Evolutionary conservation across 2,113 vertebrate species (phyloP).

Genomic region (Alaudala cheleensis): DNA sequence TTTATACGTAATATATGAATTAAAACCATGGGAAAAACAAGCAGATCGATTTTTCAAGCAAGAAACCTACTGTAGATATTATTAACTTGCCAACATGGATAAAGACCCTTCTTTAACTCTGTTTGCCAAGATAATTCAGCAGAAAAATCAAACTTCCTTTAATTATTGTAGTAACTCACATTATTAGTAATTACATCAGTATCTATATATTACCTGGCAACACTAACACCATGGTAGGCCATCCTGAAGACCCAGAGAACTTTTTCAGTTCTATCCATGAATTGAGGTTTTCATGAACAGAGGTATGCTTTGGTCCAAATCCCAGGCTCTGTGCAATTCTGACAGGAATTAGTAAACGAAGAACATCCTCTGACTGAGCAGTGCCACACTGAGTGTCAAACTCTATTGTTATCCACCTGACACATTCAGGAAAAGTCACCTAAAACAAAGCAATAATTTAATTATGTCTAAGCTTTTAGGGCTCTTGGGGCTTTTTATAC

Average conservation of each 20-base stretch:
- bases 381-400: conserved; percentile 97
- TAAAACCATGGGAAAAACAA: neutral
- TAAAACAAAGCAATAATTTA: conserved; percentile 38
- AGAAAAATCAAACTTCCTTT: neutral
- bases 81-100: neutral
- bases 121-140: neutral
- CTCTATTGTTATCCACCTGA: conserved; percentile 95
- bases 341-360: conserved; percentile 92
- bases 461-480: neutral
- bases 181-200: neutral
- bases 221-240: conserved; percentile 93
- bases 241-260: conserved; percentile 92
- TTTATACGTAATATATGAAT: neutral
- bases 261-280: conserved; percentile 97
- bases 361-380: conserved; percentile 93
- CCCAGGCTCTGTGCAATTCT: conserved; percentile 86
- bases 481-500: neutral
- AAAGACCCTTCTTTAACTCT: neutral
- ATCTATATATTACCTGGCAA: conserved; percentile 83
- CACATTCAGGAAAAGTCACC: conserved; percentile 98
- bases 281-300: conserved; percentile 93
- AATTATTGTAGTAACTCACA: neutral
- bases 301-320: conserved; percentile 83
- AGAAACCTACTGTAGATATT: neutral
- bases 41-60: neutral